Conservation (phyloP, 1,140 invertebrate genomes). For the Drosophila obscura region DNA sequence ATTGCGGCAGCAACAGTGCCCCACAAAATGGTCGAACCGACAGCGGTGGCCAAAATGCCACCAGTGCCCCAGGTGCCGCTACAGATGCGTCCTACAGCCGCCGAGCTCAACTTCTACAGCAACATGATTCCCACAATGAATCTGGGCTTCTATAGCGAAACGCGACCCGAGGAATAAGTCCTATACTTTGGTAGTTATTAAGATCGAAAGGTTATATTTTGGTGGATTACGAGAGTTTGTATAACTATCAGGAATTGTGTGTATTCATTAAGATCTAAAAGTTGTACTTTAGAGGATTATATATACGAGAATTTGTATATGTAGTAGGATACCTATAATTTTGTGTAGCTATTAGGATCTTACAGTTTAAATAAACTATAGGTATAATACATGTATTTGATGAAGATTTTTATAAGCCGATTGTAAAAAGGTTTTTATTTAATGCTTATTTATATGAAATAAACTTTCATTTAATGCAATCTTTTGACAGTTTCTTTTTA, state of each 20-base stretch:
- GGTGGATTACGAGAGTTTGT: too few species aligned
- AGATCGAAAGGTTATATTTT: not conserved
- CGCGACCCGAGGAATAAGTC: constrained; percentile 64
- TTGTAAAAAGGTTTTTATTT: too few species aligned
- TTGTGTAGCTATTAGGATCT: too few species aligned
- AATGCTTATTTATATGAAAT: too few species aligned
- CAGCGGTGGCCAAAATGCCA: constrained; percentile 12
- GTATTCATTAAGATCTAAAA: constrained; percentile 4
- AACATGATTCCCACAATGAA: constrained; percentile 82
- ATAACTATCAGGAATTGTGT: too few species aligned
- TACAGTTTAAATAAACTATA: too few species aligned
- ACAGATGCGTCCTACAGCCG: constrained; percentile 50
- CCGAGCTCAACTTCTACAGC: constrained; percentile 74
- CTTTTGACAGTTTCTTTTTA: too few species aligned
- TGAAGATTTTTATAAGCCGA: too few species aligned
- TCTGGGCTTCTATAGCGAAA: constrained; percentile 79
- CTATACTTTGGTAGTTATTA: not conserved
- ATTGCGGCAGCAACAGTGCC: constrained; percentile 31
- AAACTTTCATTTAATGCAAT: too few species aligned
- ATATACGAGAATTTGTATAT: too few species aligned
- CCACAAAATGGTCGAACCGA: constrained; percentile 21
- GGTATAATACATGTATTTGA: too few species aligned
- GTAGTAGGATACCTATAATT: too few species aligned
- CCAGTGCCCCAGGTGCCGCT: constrained; percentile 12
- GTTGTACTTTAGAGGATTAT: not conserved